Conservation (phyloP, 2,113 vertebrate genomes). For the Dipodomys ordii region DNA sequence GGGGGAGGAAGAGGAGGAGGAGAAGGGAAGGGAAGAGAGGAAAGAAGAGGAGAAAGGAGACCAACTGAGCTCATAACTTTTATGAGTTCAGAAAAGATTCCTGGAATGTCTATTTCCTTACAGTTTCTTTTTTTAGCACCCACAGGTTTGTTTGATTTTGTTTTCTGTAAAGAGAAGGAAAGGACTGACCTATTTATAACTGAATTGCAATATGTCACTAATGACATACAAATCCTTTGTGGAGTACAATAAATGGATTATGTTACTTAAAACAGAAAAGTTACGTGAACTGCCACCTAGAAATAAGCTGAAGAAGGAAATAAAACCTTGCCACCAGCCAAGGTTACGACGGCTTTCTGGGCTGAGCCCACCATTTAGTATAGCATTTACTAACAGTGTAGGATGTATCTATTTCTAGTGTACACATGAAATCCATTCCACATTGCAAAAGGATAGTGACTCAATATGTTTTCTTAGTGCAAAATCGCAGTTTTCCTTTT, state of each 20-base stretch:
- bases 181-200: constrained; percentile 48
- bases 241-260: neutral
- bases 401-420: neutral
- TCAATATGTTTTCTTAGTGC: neutral
- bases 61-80: neutral
- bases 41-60: neutral
- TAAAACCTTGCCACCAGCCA: neutral
- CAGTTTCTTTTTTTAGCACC: neutral
- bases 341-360: neutral
- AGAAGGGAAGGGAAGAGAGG: neutral
- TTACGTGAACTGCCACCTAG: constrained; percentile 10
- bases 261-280: constrained; percentile 58
- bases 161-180: neutral
- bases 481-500: neutral
- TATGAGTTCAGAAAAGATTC: constrained; percentile 30
- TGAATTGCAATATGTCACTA: constrained; percentile 47
- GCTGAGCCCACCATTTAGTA: neutral
- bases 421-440: constrained; percentile 5
- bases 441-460: constrained; percentile 9
- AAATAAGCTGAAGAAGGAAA: constrained; percentile 52
- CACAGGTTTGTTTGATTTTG: neutral
- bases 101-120: constrained; percentile 10
- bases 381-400: constrained; percentile 43
- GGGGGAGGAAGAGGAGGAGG: too few species aligned
- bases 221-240: neutral